Percentiles rank a stretch among this genome's conserved stretches.
These are phyloP conservation scores for Sesamia inferens DNA, from an alignment of 2,888 invertebrate species.

Conservation along the genomic window DNA sequence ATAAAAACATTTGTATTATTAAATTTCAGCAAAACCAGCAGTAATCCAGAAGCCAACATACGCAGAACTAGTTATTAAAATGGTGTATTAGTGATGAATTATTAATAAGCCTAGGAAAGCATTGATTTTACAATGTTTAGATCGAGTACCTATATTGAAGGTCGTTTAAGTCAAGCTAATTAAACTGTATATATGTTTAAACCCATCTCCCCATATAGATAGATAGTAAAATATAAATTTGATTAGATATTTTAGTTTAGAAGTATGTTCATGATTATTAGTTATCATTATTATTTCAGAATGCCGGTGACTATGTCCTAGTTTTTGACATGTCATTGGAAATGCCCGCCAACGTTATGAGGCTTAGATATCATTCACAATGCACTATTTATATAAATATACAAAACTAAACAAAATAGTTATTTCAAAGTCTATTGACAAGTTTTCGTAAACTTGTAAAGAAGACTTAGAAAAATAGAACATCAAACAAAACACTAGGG, in stretches of 20 bases:
- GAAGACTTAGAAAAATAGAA: slow-evolving; percentile 5
- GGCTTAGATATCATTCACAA: not conserved
- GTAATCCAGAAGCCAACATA: not conserved
- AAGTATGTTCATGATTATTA: not conserved
- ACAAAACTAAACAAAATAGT: not conserved
- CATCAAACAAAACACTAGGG: slow-evolving; percentile 5
- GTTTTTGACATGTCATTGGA: slow-evolving; percentile 12
- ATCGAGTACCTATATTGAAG: not conserved
- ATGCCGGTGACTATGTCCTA: slow-evolving; percentile 2
- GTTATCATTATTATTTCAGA: not conserved
- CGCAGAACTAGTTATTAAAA: not conserved
- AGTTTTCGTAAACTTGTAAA: not conserved
- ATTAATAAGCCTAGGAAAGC: not conserved
- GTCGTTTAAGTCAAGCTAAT: slow-evolving; percentile 1
- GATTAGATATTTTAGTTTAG: not conserved
- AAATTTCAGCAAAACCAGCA: not conserved
- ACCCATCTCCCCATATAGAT: not conserved
- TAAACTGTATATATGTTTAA: not conserved
- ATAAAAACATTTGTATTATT: not conserved
- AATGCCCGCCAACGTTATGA: not conserved
- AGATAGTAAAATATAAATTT: not conserved
- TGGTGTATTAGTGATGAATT: not conserved
- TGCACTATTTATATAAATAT: not conserved
- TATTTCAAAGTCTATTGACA: not conserved
- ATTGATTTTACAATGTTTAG: not conserved